Base-by-base conservation (phyloP, 2,888 invertebrate genomes). In the Acronicta leporina region DNA sequence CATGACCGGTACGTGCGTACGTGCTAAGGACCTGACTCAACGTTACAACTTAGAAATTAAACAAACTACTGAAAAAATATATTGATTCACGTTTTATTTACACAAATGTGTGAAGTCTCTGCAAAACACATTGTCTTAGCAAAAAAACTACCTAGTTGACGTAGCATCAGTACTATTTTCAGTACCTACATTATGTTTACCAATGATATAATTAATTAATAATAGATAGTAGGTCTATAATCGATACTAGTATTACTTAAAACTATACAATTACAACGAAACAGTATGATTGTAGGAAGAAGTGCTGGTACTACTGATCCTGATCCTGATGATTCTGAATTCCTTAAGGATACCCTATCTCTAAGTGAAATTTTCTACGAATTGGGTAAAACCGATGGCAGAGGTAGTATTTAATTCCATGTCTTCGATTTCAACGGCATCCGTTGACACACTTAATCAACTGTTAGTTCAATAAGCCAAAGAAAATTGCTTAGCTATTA, bases 381-480 rank as follows among this genome's bases (percentile, higher is more conserved):
- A 5, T 27, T 2, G 3, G 33, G 11, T 30, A 9, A 11, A 33
- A 33, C 33, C 33, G 9, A 2, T 1, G 30, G 30, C 30, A 3
- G 9, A 33, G 33, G 0, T 10, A 11, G 33, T 33, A 33, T 33
- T 11, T 11, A 33, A 33, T 33, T 11, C 11, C 33, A 33, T 11
- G 33, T 33, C 11, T 33, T 33, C 33, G 33, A 33, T 33, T 33
- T 43, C 54, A 62, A 66, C 56, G 65, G 59, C 62, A 64, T 56
- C 61, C 25, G 33, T 63, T 75, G 71, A 75, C 77, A 72, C 41
- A 73, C 69, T 74, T 77, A 46, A 60, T 41, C 10, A 51, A 51
- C 54, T 43, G 57, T 53, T 46, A 49, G 47, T 67, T 61, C 52
- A 57, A 60, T 68, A 64, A 64, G 53, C 50, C 47, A 66, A 66